Conservation (phyloP, 2,113 vertebrate species). For the Kryptolebias marmoratus region DNA sequence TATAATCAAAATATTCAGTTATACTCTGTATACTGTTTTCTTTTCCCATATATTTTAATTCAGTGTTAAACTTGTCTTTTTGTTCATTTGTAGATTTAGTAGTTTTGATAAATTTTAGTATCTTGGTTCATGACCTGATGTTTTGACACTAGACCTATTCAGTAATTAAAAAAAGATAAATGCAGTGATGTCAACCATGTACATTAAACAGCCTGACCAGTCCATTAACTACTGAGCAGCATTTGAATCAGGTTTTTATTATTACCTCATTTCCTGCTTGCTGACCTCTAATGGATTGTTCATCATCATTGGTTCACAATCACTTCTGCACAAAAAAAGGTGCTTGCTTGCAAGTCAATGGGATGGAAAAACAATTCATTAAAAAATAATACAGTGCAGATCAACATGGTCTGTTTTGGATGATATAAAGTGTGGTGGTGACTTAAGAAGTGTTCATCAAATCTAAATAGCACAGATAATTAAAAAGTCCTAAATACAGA, state of each 20-base stretch:
- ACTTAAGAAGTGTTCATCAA: not conserved
- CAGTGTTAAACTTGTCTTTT: too few relatives aligned
- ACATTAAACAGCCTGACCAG: conserved; percentile 38
- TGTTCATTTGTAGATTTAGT: too few relatives aligned
- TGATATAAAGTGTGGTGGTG: not conserved
- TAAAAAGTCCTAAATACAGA: not conserved
- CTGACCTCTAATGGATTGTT: conserved; percentile 40
- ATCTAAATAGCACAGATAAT: not conserved
- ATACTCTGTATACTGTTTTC: too few relatives aligned
- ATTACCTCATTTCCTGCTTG: conserved; percentile 49
- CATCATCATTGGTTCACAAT: conserved; percentile 27
- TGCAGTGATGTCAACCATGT: conserved; percentile 26
- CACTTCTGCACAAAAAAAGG: conserved; percentile 21
- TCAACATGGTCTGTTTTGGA: conserved; percentile 7
- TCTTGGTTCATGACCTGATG: conserved; percentile 4
- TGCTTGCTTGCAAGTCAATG: conserved; percentile 27
- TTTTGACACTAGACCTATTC: conserved; percentile 15
- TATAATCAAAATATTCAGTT: too few relatives aligned
- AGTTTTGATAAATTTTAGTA: too few relatives aligned
- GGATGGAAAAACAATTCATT: conserved; percentile 53
- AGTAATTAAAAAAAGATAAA: conserved; percentile 38
- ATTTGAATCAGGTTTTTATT: conserved; percentile 30
- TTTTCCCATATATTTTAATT: too few relatives aligned
- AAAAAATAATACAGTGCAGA: conserved; percentile 24
- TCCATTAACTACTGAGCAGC: conserved; percentile 49